Percentiles rank a stretch among this genome's conserved stretches.
These are phyloP conservation scores for Pollicipes pollicipes DNA, from an alignment of 1,140 invertebrate species.

Conservation along the genomic window DNA sequence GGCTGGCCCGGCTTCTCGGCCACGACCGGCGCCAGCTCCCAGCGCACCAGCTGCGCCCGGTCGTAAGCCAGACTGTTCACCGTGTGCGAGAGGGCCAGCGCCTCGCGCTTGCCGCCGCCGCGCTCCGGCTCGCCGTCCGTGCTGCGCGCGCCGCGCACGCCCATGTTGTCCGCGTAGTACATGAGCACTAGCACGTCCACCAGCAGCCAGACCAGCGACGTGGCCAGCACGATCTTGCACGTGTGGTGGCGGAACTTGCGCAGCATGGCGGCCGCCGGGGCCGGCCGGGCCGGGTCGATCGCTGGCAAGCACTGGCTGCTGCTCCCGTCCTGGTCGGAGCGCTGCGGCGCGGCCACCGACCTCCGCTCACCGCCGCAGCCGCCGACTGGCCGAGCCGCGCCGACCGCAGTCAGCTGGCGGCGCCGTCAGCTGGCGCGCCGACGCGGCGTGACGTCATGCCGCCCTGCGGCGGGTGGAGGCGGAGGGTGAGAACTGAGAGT, in stretches of 20 bases:
- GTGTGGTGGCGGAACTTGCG: constrained; percentile 39
- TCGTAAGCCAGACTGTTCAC: not conserved
- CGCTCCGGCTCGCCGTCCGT: constrained; percentile 16
- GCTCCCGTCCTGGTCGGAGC: not conserved
- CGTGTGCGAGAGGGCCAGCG: not conserved
- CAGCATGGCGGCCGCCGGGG: not conserved
- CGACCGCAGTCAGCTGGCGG: not conserved
- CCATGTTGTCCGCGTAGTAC: constrained; percentile 67
- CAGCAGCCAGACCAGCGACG: constrained; percentile 87
- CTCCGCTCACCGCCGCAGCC: no score
- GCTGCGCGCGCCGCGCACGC: constrained; percentile 13
- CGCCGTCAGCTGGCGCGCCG: not conserved
- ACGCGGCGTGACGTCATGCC: not conserved
- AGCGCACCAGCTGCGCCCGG: constrained; percentile 26
- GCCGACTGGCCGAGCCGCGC: no score
- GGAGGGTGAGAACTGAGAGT: no score
- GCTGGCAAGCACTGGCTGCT: not conserved
- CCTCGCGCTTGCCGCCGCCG: constrained; percentile 7
- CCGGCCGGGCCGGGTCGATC: no score
- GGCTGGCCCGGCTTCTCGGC: constrained; percentile 44
- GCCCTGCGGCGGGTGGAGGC: no score
- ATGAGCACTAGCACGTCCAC: constrained; percentile 78
- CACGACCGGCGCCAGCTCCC: constrained; percentile 50
- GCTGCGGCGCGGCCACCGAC: no score
- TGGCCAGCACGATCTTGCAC: constrained; percentile 81